phyloP scores from a whole-genome alignment of 2,888 invertebrate genomes.

The Meta bourneti region DNA sequence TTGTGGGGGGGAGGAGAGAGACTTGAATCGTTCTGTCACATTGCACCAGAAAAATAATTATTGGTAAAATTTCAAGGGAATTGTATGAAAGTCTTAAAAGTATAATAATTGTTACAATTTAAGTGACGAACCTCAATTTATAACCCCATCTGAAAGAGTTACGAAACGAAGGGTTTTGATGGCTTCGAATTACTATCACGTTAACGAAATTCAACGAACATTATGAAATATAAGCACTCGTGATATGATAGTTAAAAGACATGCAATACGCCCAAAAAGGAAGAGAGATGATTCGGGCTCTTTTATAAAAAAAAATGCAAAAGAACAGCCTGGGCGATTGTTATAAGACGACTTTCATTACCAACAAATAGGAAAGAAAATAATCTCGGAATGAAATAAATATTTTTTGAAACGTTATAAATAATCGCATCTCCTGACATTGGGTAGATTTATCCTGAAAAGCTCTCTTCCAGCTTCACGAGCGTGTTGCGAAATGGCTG shows the following conservation, averaged over 20 bases:
- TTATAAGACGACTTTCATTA: slow-evolving; percentile 14
- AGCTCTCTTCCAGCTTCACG: not conserved
- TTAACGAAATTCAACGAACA: too few species aligned
- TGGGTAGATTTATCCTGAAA: not conserved
- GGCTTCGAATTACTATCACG: too few species aligned
- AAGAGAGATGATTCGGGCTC: not conserved
- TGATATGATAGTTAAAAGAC: not conserved
- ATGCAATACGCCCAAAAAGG: not conserved
- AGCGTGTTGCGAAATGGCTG: not conserved
- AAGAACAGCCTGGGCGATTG: slow-evolving; percentile 12
- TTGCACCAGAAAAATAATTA: too few species aligned
- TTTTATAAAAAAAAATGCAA: not conserved
- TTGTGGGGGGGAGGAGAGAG: too few species aligned
- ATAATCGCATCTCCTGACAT: not conserved
- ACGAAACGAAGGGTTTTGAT: too few species aligned
- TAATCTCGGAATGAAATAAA: slow-evolving; percentile 21
- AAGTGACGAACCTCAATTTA: too few species aligned
- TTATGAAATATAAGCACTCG: too few species aligned
- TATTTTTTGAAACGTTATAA: not conserved
- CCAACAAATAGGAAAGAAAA: not conserved
- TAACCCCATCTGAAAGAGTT: too few species aligned
- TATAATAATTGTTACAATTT: too few species aligned
- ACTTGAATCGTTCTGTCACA: too few species aligned
- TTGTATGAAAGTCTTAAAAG: too few species aligned
- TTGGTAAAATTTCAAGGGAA: too few species aligned